Evolutionary conservation across 2,888 invertebrate species (phyloP).

Genomic region (Tortricodes alternella): DNA sequence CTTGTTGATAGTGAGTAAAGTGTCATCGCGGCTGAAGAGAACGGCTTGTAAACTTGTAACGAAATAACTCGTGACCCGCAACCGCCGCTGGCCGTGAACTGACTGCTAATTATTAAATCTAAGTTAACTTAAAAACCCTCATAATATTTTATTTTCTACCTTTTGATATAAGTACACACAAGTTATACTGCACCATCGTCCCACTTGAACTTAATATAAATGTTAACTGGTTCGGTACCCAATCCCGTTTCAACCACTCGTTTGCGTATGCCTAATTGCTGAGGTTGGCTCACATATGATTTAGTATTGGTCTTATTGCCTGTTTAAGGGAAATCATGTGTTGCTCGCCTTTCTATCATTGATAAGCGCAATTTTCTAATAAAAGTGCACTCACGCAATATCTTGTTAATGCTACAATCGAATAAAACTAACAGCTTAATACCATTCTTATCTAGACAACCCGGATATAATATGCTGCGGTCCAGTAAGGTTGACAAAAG

Average conservation of each 20-base stretch:
- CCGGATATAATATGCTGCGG: no score
- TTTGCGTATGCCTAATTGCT: slow-evolving; percentile 3
- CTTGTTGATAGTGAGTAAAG: slow-evolving; percentile 40
- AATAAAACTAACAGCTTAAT: no score
- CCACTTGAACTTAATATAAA: not conserved
- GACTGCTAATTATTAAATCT: slow-evolving; percentile 16
- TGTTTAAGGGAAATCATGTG: not conserved
- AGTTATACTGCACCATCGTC: not conserved
- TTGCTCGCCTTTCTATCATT: no score
- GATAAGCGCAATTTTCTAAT: not conserved
- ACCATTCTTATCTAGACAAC: no score
- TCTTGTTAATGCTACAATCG: no score
- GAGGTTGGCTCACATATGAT: not conserved
- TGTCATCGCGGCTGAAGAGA: slow-evolving; percentile 31
- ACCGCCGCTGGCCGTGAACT: slow-evolving; percentile 47
- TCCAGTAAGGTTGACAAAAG: no score
- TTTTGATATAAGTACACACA: not conserved
- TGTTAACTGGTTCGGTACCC: not conserved
- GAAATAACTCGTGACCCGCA: slow-evolving; percentile 40
- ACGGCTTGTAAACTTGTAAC: slow-evolving; percentile 24
- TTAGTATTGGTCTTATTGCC: not conserved
- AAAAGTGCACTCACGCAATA: not conserved
- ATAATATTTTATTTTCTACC: no score
- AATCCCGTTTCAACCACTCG: not conserved
- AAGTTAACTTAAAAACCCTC: no score